A percentile compares a stretch with the other conserved stretches of the same genome.
Conservation (phyloP, 53 echinoderm and acorn worm species). For the Echinometra lucunter region DNA sequence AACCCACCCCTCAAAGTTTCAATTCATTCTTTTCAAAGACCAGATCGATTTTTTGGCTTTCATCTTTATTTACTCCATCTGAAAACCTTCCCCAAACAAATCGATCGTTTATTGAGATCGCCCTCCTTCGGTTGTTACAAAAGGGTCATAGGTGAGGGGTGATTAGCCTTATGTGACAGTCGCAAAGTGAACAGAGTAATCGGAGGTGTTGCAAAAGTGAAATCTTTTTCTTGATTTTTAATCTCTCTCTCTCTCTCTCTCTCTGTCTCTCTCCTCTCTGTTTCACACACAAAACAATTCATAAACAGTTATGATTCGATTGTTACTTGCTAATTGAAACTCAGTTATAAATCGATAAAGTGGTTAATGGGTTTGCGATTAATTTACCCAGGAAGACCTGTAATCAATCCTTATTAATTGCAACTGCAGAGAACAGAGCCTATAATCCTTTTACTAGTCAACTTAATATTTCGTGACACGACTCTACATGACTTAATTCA, state of each 20-base stretch:
- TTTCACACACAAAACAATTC: neutral
- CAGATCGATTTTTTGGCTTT: constrained; percentile 23
- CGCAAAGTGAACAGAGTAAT: neutral
- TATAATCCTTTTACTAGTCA: too few species aligned
- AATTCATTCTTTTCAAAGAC: neutral
- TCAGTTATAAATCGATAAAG: too few species aligned
- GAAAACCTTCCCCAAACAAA: constrained; percentile 60
- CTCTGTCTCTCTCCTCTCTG: neutral
- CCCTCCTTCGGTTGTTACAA: neutral
- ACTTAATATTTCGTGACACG: too few species aligned
- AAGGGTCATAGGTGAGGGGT: neutral
- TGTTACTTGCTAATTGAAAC: too few species aligned
- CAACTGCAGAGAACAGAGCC: too few species aligned
- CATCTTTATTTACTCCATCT: constrained; percentile 45
- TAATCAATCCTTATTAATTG: too few species aligned
- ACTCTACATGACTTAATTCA: too few species aligned
- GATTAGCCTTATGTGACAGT: constrained; percentile 10
- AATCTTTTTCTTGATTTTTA: neutral
- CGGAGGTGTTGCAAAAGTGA: neutral
- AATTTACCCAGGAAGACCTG: too few species aligned
- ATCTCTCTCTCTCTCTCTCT: too few species aligned
- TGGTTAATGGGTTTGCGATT: too few species aligned
- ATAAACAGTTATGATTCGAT: too few species aligned
- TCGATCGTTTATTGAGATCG: constrained; percentile 39
- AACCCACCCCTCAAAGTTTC: neutral